A percentile compares a stretch with the other conserved stretches of the same genome.
These are phyloP conservation scores for Gymnocephalus cernua DNA, from an alignment of 2,113 vertebrate species.

Conservation along the genomic window DNA sequence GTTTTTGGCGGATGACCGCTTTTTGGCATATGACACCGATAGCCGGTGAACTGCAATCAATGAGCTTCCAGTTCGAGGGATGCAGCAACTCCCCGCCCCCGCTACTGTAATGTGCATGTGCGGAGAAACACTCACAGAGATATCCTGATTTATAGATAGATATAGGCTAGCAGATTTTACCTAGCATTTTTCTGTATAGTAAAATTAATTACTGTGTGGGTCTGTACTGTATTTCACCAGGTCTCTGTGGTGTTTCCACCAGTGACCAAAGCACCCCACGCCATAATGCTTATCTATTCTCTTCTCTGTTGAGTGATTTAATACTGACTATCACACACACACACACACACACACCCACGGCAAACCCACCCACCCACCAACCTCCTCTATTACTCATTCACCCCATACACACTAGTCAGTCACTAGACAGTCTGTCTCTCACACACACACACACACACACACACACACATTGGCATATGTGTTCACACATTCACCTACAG, in stretches of 20 bases:
- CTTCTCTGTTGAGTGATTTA: constrained; percentile 56
- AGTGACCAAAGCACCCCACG: constrained; percentile 23
- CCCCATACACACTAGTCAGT: constrained; percentile 8
- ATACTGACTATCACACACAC: neutral
- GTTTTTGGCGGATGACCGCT: too few species aligned
- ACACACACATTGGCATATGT: constrained; percentile 42
- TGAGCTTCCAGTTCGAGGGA: too few species aligned
- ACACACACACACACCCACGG: constrained; percentile 41
- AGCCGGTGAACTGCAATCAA: too few species aligned
- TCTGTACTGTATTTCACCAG: constrained; percentile 1
- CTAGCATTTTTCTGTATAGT: neutral
- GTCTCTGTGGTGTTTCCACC: constrained; percentile 33
- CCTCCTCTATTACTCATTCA: constrained; percentile 44
- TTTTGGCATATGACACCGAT: too few species aligned
- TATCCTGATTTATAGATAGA: neutral
- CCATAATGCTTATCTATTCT: constrained; percentile 20
- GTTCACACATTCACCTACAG: constrained; percentile 65
- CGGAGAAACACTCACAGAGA: too few species aligned
- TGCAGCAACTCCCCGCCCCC: too few species aligned
- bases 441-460: constrained; percentile 44
- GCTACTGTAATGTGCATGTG: too few species aligned
- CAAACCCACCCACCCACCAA: constrained; percentile 10
- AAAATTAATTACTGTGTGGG: neutral
- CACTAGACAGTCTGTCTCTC: constrained; percentile 29
- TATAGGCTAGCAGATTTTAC: neutral